Base-by-base conservation (phyloP, 1,140 invertebrate genomes). In the Telenomus remus region DNA sequence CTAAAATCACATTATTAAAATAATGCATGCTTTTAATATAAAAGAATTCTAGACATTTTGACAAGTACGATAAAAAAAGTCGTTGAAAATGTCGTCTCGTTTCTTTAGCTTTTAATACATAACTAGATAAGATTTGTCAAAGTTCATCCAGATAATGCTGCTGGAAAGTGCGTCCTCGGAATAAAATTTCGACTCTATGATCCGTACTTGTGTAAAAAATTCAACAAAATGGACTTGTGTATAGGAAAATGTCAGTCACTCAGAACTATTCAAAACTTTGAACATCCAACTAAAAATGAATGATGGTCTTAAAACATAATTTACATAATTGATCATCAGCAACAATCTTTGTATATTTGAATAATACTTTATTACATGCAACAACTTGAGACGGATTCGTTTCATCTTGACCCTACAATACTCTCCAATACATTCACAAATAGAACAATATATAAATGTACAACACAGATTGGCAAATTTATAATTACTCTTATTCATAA, bases 51-150 rank as follows among this genome's bases (percentile, higher is more conserved):
- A n/a, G n/a, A n/a, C n/a, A n/a, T n/a, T n/a, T n/a, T n/a, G n/a
- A n/a, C n/a, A n/a, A n/a, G n/a, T n/a, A n/a, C n/a, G n/a, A n/a
- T n/a, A n/a, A n/a, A n/a, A n/a, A n/a, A n/a, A n/a, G n/a, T n/a
- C n/a, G n/a, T n/a, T n/a, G n/a, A n/a, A n/a, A n/a, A n/a, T n/a
- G n/a, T n/a, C n/a, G 19, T 27, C 6, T 27, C 19, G 19, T 27
- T 27, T 27, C 19, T 1, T n/a, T 27, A 27, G 6, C 19, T 27
- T 27, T 27, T 27, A 6, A 27, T 27, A 27, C 8, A 4, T 27
- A 37, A 53, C 53, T n/a, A 80, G 80, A 81, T 82, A 82, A 80
- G 64, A 65, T 19, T 37, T 73, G 73, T 80, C 78, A 82, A 76
- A 59, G 80, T 82, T 81, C 63, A 71, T 64, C 48, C 12, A 59